Evolutionary conservation across 2,888 invertebrate species (phyloP).

Genomic region (Bibio marci): DNA sequence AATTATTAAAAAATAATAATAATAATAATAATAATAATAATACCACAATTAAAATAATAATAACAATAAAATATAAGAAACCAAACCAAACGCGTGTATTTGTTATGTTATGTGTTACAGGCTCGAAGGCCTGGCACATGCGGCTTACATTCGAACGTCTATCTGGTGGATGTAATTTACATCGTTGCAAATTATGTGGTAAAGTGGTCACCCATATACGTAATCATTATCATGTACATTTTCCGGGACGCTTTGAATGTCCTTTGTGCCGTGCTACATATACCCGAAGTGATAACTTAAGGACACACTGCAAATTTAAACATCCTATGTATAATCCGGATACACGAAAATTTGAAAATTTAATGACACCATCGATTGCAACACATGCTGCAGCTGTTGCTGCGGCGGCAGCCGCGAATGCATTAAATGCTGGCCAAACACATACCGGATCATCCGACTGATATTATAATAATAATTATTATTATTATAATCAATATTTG

Average conservation of each 20-base stretch:
- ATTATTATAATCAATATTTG: background rate
- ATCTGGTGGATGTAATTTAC: slow-evolving; percentile 83
- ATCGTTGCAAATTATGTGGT: slow-evolving; percentile 86
- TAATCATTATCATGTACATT: slow-evolving; percentile 88
- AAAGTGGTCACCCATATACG: slow-evolving; percentile 89
- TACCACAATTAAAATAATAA: no score
- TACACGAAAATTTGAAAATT: slow-evolving; percentile 70
- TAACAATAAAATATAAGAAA: no score
- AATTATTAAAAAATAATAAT: no score
- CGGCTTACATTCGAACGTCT: slow-evolving; percentile 86
- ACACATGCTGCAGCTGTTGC: slow-evolving; percentile 27
- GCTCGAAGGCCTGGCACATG: slow-evolving; percentile 91
- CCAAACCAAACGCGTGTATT: no score
- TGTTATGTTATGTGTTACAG: no score
- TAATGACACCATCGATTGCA: slow-evolving; percentile 33
- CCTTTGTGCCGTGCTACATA: slow-evolving; percentile 81
- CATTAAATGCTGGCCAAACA: slow-evolving; percentile 2
- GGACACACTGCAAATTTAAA: slow-evolving; percentile 86
- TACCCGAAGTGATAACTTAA: slow-evolving; percentile 82
- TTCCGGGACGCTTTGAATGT: slow-evolving; percentile 82
- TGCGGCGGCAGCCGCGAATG: slow-evolving; percentile 25
- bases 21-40: no score
- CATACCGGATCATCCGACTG: slow-evolving; percentile 6
- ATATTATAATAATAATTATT: slow-evolving; percentile 1
- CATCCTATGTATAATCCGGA: slow-evolving; percentile 75